Percentiles rank a stretch among this genome's conserved stretches.
These are phyloP conservation scores for Orthonyx spaldingii DNA, from an alignment of 2,113 vertebrate genomes.

Conservation along the genomic window DNA sequence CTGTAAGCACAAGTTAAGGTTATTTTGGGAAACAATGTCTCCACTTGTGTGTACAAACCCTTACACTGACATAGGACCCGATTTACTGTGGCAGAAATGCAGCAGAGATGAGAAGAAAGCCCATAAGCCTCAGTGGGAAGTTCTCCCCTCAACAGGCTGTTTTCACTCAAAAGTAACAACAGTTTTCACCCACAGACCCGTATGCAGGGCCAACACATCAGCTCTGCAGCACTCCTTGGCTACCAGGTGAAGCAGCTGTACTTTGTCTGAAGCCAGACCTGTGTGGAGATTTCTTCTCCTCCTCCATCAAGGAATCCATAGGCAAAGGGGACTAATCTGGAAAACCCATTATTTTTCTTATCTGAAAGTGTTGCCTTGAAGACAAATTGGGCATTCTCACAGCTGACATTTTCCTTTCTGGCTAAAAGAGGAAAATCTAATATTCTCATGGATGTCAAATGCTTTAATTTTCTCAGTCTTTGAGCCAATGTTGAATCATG, in stretches of 20 bases:
- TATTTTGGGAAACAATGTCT: conserved; percentile 5
- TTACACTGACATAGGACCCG: neutral
- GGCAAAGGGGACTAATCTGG: neutral
- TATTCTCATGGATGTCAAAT: neutral
- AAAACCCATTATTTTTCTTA: neutral
- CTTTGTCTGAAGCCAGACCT: neutral
- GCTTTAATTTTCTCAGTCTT: neutral
- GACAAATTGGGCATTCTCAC: neutral
- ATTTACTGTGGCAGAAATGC: neutral
- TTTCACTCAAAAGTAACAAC: neutral
- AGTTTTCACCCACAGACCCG: neutral
- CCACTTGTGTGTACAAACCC: neutral
- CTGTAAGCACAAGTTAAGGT: neutral
- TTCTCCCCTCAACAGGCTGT: neutral
- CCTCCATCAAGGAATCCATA: neutral
- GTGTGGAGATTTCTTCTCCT: neutral
- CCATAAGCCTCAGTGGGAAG: neutral
- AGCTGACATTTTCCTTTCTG: neutral
- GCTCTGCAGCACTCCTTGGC: neutral
- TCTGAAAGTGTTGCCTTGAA: neutral
- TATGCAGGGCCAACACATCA: neutral
- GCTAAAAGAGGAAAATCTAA: neutral
- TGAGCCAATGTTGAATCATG: neutral
- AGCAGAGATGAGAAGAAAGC: neutral
- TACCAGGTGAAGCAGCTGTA: neutral